Evolutionary conservation across 2,888 invertebrate species (phyloP).

Genomic region (Lobophora halterata): DNA sequence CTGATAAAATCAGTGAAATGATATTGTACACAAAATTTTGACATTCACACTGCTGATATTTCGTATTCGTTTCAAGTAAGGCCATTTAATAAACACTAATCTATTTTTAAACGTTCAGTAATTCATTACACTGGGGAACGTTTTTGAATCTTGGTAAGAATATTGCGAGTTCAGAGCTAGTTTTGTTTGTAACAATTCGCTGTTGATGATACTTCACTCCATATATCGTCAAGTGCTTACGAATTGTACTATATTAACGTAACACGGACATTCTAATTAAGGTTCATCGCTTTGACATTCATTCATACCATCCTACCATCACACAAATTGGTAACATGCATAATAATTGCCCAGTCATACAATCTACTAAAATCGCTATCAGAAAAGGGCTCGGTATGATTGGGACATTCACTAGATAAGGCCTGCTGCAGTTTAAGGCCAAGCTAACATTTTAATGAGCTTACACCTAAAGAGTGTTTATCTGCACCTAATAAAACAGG

Average conservation of each 20-base stretch:
- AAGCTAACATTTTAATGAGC: conserved; percentile 71
- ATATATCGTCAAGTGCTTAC: conserved; percentile 57
- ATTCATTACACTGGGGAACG: conserved; percentile 78
- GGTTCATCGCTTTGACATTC: conserved; percentile 81
- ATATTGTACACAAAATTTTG: conserved; percentile 80
- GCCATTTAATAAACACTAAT: conserved; percentile 81
- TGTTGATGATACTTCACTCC: conserved; percentile 57
- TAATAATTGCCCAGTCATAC: conserved; percentile 67
- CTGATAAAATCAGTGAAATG: conserved; percentile 78
- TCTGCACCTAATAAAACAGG: conserved; percentile 41
- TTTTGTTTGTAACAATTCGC: conserved; percentile 70
- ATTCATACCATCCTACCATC: conserved; percentile 77
- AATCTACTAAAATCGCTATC: conserved; percentile 75
- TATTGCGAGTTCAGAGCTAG: conserved; percentile 68
- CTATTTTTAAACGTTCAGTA: conserved; percentile 81
- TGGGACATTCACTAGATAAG: conserved; percentile 69
- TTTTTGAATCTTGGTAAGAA: conserved; percentile 74
- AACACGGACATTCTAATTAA: conserved; percentile 78
- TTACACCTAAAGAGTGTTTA: conserved; percentile 56
- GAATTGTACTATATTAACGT: conserved; percentile 78
- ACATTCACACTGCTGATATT: conserved; percentile 80
- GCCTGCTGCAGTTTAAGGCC: conserved; percentile 60
- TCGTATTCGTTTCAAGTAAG: conserved; percentile 81
- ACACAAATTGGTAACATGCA: conserved; percentile 54
- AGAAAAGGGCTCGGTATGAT: conserved; percentile 71